A percentile compares a stretch with the other conserved stretches of the same genome.
phyloP scores from a whole-genome alignment of 2,797 vertebrate species.

The Syncerus caffer region DNA sequence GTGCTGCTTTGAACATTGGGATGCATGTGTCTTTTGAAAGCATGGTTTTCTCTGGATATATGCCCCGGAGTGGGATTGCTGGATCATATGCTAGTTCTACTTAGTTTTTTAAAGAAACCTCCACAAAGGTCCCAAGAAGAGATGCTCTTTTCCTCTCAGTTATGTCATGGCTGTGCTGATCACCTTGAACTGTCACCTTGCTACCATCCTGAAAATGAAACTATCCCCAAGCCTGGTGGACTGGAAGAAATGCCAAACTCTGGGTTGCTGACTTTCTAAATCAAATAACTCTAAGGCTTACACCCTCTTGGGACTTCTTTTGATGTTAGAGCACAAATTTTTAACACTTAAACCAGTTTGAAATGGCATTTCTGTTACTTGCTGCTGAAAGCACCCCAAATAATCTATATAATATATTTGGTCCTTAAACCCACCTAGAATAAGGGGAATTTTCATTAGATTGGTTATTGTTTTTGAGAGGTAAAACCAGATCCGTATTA shows the following conservation, averaged over 20 bases:
- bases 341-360: neutral
- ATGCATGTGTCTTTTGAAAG: neutral
- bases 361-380: neutral
- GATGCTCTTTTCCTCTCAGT: neutral
- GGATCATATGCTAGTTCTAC: neutral
- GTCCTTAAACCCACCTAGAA: neutral
- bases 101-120: neutral
- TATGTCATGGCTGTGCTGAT: neutral
- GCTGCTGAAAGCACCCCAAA: neutral
- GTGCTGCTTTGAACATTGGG: neutral
- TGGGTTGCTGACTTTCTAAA: neutral
- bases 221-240: neutral
- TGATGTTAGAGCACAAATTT: neutral
- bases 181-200: neutral
- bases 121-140: neutral
- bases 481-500: slow-evolving; percentile 17
- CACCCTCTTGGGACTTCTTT: neutral
- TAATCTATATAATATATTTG: neutral
- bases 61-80: neutral
- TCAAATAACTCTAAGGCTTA: neutral
- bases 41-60: neutral
- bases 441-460: neutral
- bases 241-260: neutral
- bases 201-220: neutral
- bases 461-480: neutral